Percentiles rank a stretch among this genome's conserved stretches.
These are phyloP conservation scores for Masnerella sp. DNA, from an alignment of 2,888 invertebrate genomes.

Conservation along the genomic window DNA sequence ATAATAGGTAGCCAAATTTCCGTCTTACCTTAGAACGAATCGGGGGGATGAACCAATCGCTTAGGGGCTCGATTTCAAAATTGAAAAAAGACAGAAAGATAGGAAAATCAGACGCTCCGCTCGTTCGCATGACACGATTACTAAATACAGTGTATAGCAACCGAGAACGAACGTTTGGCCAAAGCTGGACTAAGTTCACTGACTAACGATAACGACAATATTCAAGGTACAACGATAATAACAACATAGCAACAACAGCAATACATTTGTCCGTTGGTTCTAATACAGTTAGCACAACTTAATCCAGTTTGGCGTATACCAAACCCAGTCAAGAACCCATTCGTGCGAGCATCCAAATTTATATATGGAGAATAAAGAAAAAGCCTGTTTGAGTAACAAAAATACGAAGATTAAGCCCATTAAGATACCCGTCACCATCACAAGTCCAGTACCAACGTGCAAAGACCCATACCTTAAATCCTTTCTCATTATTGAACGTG, in stretches of 20 bases:
- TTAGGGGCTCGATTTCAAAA: too few species aligned
- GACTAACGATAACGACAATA: not conserved
- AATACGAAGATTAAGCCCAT: slow-evolving; percentile 59
- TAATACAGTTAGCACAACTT: slow-evolving; percentile 29
- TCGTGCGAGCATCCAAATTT: slow-evolving; percentile 58
- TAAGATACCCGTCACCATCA: slow-evolving; percentile 49
- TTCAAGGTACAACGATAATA: slow-evolving; percentile 20
- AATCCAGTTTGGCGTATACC: slow-evolving; percentile 35
- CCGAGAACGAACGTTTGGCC: slow-evolving; percentile 16
- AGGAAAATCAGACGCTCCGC: slow-evolving; percentile 39
- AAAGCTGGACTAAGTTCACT: slow-evolving; percentile 36
- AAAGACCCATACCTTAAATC: slow-evolving; percentile 56
- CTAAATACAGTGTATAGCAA: slow-evolving; percentile 9
- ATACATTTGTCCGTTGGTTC: slow-evolving; percentile 8
- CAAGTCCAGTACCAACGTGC: slow-evolving; percentile 56
- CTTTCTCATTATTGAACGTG: slow-evolving; percentile 16
- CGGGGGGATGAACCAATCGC: too few species aligned
- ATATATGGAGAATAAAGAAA: slow-evolving; percentile 57
- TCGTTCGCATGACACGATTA: slow-evolving; percentile 20
- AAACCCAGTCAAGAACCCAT: slow-evolving; percentile 30
- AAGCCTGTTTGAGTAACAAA: slow-evolving; percentile 55
- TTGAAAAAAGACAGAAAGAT: slow-evolving; percentile 36
- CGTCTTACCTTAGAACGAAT: too few species aligned
- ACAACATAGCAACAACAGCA: slow-evolving; percentile 22
- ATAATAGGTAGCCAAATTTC: too few species aligned